phyloP scores from a whole-genome alignment of 2,888 invertebrate species.

The Sialis lutaria region DNA sequence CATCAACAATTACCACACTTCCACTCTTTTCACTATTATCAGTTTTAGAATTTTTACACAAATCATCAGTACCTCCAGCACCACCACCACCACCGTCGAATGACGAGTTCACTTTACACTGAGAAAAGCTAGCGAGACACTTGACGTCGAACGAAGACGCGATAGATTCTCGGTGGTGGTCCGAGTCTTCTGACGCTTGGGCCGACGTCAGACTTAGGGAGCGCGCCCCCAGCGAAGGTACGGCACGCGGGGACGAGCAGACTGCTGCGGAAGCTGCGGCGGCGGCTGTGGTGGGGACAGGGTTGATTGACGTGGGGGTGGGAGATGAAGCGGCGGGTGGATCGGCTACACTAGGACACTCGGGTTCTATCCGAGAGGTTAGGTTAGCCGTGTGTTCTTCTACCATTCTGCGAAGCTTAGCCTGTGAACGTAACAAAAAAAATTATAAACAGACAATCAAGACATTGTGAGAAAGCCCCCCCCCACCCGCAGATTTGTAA shows the following conservation, averaged over 20 bases:
- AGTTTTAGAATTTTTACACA: neutral
- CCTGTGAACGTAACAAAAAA: constrained; percentile 25
- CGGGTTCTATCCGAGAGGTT: constrained; percentile 23
- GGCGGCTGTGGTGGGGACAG: constrained; percentile 14
- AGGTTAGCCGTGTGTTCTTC: constrained; percentile 53
- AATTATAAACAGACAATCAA: too few species aligned
- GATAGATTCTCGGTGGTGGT: constrained; percentile 5
- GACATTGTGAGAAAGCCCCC: too few species aligned
- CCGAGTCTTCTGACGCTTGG: constrained; percentile 8
- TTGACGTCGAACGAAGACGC: constrained; percentile 10
- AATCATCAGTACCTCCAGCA: neutral
- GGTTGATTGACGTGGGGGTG: constrained; percentile 7
- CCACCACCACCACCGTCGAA: neutral
- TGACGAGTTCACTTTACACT: too few species aligned
- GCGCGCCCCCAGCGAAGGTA: neutral
- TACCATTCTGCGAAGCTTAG: constrained; percentile 75
- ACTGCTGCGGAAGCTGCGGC: constrained; percentile 12
- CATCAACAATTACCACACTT: neutral
- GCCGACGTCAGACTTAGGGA: constrained; percentile 20
- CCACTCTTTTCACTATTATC: neutral
- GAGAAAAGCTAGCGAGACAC: constrained; percentile 2
- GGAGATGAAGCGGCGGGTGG: constrained; percentile 15
- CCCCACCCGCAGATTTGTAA: too few species aligned
- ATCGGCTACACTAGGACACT: constrained; percentile 30
- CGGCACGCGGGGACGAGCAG: constrained; percentile 5